These are phyloP conservation scores for Lasioglossum oenotherae DNA, from an alignment of 2,888 invertebrate species.

Conservation along the genomic window DNA sequence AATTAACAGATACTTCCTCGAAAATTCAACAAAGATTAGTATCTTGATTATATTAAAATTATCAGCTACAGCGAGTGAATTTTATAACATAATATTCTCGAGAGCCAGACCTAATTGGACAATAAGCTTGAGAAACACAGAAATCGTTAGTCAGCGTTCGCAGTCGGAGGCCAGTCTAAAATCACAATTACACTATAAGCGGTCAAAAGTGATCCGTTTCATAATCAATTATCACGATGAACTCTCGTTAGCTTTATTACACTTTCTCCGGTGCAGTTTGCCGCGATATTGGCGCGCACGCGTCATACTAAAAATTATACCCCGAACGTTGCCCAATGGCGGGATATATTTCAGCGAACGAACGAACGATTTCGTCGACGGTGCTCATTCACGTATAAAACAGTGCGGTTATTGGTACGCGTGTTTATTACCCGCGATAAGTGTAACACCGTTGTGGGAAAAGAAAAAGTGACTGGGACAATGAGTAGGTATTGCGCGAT, in stretches of 20 bases:
- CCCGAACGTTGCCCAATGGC: constrained; percentile 40
- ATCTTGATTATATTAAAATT: constrained; percentile 7
- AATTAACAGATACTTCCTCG: not conserved
- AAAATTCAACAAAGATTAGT: not conserved
- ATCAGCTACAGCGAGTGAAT: not conserved
- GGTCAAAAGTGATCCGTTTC: constrained; percentile 16
- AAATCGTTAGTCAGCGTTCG: not conserved
- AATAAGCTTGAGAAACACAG: constrained; percentile 5
- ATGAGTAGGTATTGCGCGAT: constrained; percentile 24
- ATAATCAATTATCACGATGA: constrained; percentile 41
- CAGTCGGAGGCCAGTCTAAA: not conserved
- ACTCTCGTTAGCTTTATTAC: constrained; percentile 42
- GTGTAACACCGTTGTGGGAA: not conserved
- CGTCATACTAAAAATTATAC: constrained; percentile 43
- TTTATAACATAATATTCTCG: not conserved
- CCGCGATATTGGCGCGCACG: constrained; percentile 19
- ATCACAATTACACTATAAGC: not conserved
- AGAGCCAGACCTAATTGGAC: not conserved
- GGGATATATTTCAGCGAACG: constrained; percentile 38
- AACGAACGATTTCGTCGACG: constrained; percentile 41
- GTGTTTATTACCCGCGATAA: not conserved
- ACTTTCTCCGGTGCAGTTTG: constrained; percentile 50
- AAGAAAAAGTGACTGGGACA: constrained; percentile 14
- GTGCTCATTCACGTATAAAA: constrained; percentile 35
- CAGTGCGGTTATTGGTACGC: constrained; percentile 6